phyloP scores from a whole-genome alignment of 2,797 vertebrate species.

The Acridotheres tristis region DNA sequence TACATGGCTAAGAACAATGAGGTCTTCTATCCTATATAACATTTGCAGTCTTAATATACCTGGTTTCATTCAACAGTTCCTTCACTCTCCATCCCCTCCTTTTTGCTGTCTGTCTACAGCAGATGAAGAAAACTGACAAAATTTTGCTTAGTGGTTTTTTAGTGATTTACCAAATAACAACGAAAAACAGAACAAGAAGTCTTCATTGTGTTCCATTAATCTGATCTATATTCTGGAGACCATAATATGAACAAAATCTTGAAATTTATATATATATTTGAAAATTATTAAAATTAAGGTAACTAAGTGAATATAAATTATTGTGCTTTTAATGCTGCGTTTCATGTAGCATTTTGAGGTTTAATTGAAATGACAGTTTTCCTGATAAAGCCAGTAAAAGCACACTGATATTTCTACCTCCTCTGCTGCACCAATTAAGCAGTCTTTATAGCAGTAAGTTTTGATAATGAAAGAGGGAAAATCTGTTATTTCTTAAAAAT shows the following conservation, averaged over 20 bases:
- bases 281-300: not conserved
- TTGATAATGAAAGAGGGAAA: not conserved
- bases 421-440: not conserved
- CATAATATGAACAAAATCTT: not conserved
- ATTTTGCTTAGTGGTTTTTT: not conserved
- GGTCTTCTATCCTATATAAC: not conserved
- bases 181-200: not conserved
- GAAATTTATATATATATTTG: accelerated
- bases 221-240: not conserved
- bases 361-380: not conserved
- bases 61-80: not conserved
- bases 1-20: not conserved
- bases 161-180: not conserved
- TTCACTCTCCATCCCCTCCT: not conserved
- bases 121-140: not conserved
- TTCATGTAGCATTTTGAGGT: not conserved
- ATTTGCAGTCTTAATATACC: not conserved
- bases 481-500: not conserved
- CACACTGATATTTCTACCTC: not conserved
- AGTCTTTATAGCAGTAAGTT: not conserved
- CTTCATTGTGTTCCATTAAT: not conserved
- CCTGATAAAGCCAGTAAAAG: not conserved
- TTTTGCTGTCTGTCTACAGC: not conserved
- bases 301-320: not conserved
- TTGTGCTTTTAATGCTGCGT: not conserved